Base-by-base conservation (phyloP, 1,140 invertebrate genomes). In the Rhopalosiphum padi region DNA sequence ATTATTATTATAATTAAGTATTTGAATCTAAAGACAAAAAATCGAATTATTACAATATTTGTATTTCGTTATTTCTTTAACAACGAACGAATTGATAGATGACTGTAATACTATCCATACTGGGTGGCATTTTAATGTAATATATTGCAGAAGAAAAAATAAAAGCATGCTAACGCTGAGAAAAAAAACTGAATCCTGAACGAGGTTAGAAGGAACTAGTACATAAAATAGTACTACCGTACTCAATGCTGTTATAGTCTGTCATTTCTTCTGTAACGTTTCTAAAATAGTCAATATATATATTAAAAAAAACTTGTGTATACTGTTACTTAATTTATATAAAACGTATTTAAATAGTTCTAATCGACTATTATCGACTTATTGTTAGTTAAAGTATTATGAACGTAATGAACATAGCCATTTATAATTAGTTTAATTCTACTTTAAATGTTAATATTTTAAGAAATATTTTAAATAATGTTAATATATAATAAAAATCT, bases 171-270 rank as follows among this genome's bases (percentile, higher is more conserved):
- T 23, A 30, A 77, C 30, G 11, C 22, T 4, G 25, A 43, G 22
- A 85, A 85, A 85, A 37, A 85, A 85, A 85, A 43, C 9, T 85
- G 4, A 41, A 68, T 68, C 60, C 23, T 23, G 23, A 41, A 85
- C 22, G 37, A 43, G 41, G 83, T 85, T 85, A 41, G 83, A 85
- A 85, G 2, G 22, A 25, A 9, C 25, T n/a, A 68, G 83, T 41
- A 41, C 25, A 41, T 85, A 85, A 85, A 85, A 85, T 41, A 41
- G 37, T 83, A 83, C 60, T 41, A 85, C 83, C 83, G 83, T 85
- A 85, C 83, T 85, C 83, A 41, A 85, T 41, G 83, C 43, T 22
- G 21, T 85, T 85, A 41, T 83, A 83, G 30, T 41, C 41, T 25
- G 41, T 41, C 83, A 41, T 85, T 85, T 85, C 41, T 41, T 85